A percentile compares a stretch with the other conserved stretches of the same genome.
These are phyloP conservation scores for Synanthedon tipuliformis DNA, from an alignment of 2,888 invertebrate genomes.

Conservation along the genomic window DNA sequence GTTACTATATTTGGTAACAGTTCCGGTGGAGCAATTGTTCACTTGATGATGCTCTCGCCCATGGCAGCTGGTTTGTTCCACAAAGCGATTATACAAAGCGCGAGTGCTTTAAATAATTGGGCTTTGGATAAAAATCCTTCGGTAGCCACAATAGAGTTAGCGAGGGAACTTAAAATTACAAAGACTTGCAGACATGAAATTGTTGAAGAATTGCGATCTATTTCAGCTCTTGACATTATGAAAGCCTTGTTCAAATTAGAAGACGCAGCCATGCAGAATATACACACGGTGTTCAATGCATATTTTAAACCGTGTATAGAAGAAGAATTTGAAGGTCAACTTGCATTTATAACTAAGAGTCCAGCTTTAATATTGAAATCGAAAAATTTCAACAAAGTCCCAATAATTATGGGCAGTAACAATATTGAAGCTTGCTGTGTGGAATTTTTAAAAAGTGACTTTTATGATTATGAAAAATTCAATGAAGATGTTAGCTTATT, in stretches of 20 bases:
- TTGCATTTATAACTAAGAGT: constrained; percentile 48
- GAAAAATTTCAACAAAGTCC: constrained; percentile 53
- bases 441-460: constrained; percentile 28
- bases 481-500: constrained; percentile 38
- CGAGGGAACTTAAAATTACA: constrained; percentile 33
- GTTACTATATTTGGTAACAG: constrained; percentile 62
- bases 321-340: constrained; percentile 51
- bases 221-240: constrained; percentile 34
- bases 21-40: constrained; percentile 55
- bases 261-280: constrained; percentile 1
- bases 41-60: constrained; percentile 59
- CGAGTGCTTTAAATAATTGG: constrained; percentile 53
- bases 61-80: constrained; percentile 59
- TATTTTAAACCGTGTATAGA: constrained; percentile 56
- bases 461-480: constrained; percentile 40
- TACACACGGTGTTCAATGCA: constrained; percentile 29
- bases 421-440: constrained; percentile 43
- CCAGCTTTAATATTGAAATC: constrained; percentile 46
- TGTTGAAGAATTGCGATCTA: constrained; percentile 36
- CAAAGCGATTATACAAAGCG: constrained; percentile 58
- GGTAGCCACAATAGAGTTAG: constrained; percentile 31
- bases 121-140: constrained; percentile 42
- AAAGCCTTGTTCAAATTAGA: constrained; percentile 13
- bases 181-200: constrained; percentile 33
- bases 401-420: constrained; percentile 54